phyloP scores from a whole-genome alignment of 23 tunicate species.

The Clavelina lepadiformis region DNA sequence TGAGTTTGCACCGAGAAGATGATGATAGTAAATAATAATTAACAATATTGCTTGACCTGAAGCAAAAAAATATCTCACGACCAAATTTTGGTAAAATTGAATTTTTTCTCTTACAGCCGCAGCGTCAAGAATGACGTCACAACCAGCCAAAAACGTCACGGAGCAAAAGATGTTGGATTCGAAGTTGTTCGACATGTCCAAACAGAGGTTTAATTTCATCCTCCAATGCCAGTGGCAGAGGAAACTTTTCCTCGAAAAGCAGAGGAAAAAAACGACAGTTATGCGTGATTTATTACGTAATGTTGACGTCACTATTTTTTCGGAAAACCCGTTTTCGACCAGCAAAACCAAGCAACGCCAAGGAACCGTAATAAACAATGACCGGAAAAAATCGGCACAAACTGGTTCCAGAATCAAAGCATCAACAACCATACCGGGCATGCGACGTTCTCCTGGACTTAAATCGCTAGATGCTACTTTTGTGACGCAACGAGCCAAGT shows the following conservation, averaged over 20 bases:
- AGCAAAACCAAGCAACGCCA: not conserved
- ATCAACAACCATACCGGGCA: constrained; percentile 21
- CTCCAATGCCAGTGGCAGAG: constrained; percentile 83
- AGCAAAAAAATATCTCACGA: too few species aligned
- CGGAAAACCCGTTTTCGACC: constrained; percentile 23
- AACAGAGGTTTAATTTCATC: constrained; percentile 73
- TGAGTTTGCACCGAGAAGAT: not conserved
- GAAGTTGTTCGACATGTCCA: constrained; percentile 76
- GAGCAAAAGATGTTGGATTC: constrained; percentile 85
- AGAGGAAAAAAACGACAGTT: constrained; percentile 59
- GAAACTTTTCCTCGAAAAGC: constrained; percentile 74
- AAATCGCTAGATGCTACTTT: constrained; percentile 8
- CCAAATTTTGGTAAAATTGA: not conserved
- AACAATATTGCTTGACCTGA: too few species aligned
- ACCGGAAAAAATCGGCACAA: not conserved
- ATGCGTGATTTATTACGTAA: constrained; percentile 72
- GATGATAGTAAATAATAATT: not conserved
- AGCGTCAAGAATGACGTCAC: constrained; percentile 52
- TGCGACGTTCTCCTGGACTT: constrained; percentile 9
- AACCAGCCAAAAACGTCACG: constrained; percentile 78
- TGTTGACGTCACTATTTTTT: constrained; percentile 43
- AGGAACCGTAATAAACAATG: not conserved
- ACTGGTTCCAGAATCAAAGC: constrained; percentile 1
- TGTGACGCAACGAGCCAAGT: constrained; percentile 43
- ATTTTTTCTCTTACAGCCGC: constrained; percentile 28